Conservation (phyloP, 1,140 invertebrate genomes). For the Tetragonula clypearis region DNA sequence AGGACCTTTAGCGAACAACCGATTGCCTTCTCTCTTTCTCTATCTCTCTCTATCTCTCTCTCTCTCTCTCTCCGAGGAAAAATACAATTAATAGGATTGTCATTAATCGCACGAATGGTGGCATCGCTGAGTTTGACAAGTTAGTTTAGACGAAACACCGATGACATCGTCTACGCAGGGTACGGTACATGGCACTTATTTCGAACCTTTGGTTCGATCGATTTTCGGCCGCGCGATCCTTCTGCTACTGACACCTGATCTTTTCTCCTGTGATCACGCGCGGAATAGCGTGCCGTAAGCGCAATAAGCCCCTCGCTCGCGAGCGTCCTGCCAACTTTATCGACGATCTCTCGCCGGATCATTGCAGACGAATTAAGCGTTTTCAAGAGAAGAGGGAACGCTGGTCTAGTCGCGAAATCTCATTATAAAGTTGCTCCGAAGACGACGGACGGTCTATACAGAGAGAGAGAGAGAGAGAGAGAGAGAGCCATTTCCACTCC, state of each 20-base stretch:
- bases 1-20: no score
- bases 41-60: no score
- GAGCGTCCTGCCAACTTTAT: not conserved
- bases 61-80: not conserved
- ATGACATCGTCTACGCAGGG: not conserved
- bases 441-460: not conserved
- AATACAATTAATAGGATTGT: conserved; percentile 49
- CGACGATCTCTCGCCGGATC: conserved; percentile 1
- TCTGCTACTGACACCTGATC: conserved; percentile 6
- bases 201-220: not conserved
- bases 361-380: conserved; percentile 33
- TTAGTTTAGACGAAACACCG: not conserved
- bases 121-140: not conserved
- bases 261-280: not conserved
- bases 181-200: not conserved
- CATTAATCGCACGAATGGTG: conserved; percentile 29
- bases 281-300: not conserved
- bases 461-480: no score
- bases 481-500: conserved; percentile 5
- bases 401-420: conserved; percentile 38
- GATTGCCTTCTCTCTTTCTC: no score
- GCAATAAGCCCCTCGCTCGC: conserved; percentile 8
- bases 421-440: conserved; percentile 37
- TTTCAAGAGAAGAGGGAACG: not conserved
- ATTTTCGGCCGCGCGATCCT: conserved; percentile 8